Evolutionary conservation across 64 coral and sea anemone species (phyloP).

Genomic region (Anthopleura sola): DNA sequence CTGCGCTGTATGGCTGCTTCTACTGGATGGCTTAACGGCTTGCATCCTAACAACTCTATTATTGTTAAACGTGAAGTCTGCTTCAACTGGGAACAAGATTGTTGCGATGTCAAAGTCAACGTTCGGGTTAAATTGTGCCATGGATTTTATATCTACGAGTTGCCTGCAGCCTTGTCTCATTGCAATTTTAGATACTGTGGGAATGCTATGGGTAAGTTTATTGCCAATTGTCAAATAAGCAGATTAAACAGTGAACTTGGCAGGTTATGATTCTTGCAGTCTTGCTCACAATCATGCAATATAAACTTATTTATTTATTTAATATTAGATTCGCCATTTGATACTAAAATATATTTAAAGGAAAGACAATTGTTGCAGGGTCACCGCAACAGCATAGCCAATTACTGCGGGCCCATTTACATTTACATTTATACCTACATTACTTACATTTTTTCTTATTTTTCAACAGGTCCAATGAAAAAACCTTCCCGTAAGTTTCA

Average conservation of each 20-base stretch:
- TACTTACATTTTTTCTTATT: not conserved
- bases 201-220: not conserved
- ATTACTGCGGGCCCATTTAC: no score
- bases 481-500: not conserved
- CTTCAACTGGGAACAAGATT: not conserved
- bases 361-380: no score
- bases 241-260: no score
- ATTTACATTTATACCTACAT: no score
- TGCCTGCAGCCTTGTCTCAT: not conserved
- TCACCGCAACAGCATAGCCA: no score
- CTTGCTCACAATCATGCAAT: not conserved
- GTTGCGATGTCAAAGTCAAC: not conserved
- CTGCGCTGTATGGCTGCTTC: not conserved
- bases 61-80: slow-evolving; percentile 2
- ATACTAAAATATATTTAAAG: no score
- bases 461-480: not conserved
- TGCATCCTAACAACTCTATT: not conserved
- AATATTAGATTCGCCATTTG: no score
- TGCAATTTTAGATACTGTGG: slow-evolving; percentile 13
- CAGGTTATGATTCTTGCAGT: no score
- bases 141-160: not conserved
- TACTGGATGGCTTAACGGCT: slow-evolving; percentile 20
- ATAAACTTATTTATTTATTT: no score
- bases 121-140: not conserved
- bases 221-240: no score